Conservation (phyloP, 2,888 invertebrate genomes). For the Eurytoma adleriae region DNA sequence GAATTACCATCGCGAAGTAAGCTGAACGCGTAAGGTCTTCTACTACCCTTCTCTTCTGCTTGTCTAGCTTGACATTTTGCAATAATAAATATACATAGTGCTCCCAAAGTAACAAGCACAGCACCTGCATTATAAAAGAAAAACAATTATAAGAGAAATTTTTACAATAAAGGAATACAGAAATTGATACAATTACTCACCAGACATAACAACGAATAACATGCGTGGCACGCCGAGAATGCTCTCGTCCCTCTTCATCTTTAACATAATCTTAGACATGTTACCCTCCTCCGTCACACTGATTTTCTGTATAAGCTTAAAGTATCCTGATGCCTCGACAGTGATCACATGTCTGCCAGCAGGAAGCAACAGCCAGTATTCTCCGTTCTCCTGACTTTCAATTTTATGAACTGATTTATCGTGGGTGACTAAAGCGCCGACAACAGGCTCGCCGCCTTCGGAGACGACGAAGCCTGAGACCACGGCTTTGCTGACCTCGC, state of each 20-base stretch:
- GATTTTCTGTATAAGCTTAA: constrained; percentile 78
- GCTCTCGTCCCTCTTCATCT: constrained; percentile 81
- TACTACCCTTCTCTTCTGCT: constrained; percentile 73
- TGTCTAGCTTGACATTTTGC: constrained; percentile 76
- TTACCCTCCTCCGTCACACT: constrained; percentile 68
- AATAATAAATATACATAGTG: constrained; percentile 78
- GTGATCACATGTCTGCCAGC: constrained; percentile 78
- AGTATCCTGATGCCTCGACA: constrained; percentile 80
- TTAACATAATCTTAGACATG: constrained; percentile 79
- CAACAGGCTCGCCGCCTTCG: constrained; percentile 67
- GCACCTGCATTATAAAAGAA: constrained; percentile 77
- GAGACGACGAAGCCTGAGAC: constrained; percentile 70
- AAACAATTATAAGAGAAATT: neutral
- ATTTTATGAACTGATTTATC: constrained; percentile 68
- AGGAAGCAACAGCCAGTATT: constrained; percentile 70
- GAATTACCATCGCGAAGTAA: constrained; percentile 78
- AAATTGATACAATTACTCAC: constrained; percentile 73
- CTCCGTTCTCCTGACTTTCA: constrained; percentile 66
- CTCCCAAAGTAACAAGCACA: constrained; percentile 76
- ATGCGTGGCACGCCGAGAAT: constrained; percentile 87
- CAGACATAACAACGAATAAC: constrained; percentile 85
- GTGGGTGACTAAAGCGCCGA: constrained; percentile 66
- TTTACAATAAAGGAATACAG: neutral
- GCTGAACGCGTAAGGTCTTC: constrained; percentile 79
- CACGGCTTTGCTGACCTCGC: constrained; percentile 62